These are phyloP conservation scores for Parapsyche elsis DNA, from an alignment of 1,140 invertebrate genomes.

Conservation along the genomic window DNA sequence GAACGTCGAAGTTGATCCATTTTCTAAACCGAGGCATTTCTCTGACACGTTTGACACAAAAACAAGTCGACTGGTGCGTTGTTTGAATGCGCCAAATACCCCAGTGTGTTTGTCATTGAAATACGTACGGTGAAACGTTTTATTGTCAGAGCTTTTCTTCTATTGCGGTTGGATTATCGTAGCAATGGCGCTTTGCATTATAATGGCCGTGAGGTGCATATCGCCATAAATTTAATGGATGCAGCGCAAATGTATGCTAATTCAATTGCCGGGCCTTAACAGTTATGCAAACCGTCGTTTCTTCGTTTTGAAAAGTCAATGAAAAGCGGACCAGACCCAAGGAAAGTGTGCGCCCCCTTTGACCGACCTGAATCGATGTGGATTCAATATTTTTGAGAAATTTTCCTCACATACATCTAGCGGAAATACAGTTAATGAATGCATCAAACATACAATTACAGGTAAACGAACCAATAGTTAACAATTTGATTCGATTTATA, in stretches of 20 bases:
- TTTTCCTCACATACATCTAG: background rate
- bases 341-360: background rate
- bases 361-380: background rate
- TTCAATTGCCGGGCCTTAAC: background rate
- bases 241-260: constrained; percentile 35
- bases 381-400: constrained; percentile 6
- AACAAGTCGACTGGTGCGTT: background rate
- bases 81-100: background rate
- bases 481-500: no score
- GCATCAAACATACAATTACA: no score
- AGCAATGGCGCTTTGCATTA: constrained; percentile 28
- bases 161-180: constrained; percentile 22
- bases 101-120: background rate
- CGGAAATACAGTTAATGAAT: no score
- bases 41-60: no score
- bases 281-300: constrained; percentile 17
- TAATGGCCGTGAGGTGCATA: constrained; percentile 21
- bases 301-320: background rate
- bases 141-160: background rate
- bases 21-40: no score
- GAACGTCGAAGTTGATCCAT: no score
- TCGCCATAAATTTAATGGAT: constrained; percentile 20
- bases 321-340: background rate
- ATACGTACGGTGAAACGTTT: no score
- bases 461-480: no score